A percentile compares a stretch with the other conserved stretches of the same genome.
Conservation (phyloP, 2,797 vertebrate species). For the Limosa lapponica region DNA sequence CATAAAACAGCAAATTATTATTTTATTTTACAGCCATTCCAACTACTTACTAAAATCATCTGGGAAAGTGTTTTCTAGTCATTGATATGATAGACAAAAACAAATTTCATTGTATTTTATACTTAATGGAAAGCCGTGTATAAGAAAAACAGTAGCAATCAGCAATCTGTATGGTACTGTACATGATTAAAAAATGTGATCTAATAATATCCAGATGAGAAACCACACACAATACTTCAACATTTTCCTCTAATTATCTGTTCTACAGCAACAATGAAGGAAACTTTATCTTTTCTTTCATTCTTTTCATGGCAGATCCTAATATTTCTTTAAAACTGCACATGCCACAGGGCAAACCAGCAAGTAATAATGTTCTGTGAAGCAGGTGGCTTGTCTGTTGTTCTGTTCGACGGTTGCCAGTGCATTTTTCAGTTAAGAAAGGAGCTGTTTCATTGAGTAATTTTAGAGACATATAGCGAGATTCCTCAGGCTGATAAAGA, state of each 20-base stretch:
- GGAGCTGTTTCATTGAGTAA: background rate
- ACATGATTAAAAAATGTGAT: background rate
- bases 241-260: slow-evolving; percentile 13
- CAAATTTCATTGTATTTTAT: background rate
- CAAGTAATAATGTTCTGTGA: background rate
- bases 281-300: slow-evolving; percentile 23
- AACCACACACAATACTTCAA: background rate
- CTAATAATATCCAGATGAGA: background rate
- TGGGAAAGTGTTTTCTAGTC: background rate
- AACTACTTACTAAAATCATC: background rate
- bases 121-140: background rate
- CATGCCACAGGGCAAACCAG: background rate
- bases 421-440: slow-evolving; percentile 5
- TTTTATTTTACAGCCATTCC: background rate
- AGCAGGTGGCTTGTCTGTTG: background rate
- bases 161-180: background rate
- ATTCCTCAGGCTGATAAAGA: slow-evolving; percentile 47
- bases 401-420: background rate
- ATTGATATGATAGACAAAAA: background rate
- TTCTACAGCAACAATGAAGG: background rate
- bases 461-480: slow-evolving; percentile 25
- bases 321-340: slow-evolving; percentile 23
- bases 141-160: slow-evolving; percentile 7
- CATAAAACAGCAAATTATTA: background rate
- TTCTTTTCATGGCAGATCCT: slow-evolving; percentile 6